These are phyloP conservation scores for Mimumesa dahlbomi DNA, from an alignment of 2,888 invertebrate species.

Conservation along the genomic window DNA sequence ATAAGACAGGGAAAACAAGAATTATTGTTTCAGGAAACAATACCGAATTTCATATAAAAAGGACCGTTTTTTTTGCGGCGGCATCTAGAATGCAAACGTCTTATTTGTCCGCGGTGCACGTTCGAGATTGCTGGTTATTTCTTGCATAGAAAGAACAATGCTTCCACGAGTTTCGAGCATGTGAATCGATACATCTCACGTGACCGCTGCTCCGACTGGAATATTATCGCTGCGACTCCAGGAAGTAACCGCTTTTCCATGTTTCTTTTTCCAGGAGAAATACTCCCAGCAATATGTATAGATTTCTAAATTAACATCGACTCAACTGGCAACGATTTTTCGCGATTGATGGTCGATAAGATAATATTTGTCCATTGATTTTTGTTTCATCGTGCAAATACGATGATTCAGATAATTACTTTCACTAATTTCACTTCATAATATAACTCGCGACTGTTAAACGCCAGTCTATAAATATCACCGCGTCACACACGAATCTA, in stretches of 20 bases:
- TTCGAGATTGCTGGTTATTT: constrained; percentile 6
- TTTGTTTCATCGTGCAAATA: too few relatives aligned
- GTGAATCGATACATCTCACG: constrained; percentile 9
- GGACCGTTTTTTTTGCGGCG: too few relatives aligned
- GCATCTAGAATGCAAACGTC: neutral
- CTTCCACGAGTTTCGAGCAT: neutral
- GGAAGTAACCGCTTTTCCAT: neutral
- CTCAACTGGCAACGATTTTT: neutral
- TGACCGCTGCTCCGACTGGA: neutral
- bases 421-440: too few relatives aligned
- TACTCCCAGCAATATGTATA: neutral
- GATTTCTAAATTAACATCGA: neutral
- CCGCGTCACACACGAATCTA: neutral
- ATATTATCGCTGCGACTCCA: neutral
- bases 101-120: neutral
- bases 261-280: too few relatives aligned
- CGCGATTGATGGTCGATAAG: too few relatives aligned
- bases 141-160: constrained; percentile 1
- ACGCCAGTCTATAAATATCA: neutral
- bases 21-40: constrained; percentile 8
- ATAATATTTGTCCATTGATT: too few relatives aligned
- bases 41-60: neutral
- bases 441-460: neutral
- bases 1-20: too few relatives aligned
- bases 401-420: too few relatives aligned